phyloP scores from a whole-genome alignment of 30 jellyfish, hydroid and myxozoan genomes.

The Hydractinia echinata region DNA sequence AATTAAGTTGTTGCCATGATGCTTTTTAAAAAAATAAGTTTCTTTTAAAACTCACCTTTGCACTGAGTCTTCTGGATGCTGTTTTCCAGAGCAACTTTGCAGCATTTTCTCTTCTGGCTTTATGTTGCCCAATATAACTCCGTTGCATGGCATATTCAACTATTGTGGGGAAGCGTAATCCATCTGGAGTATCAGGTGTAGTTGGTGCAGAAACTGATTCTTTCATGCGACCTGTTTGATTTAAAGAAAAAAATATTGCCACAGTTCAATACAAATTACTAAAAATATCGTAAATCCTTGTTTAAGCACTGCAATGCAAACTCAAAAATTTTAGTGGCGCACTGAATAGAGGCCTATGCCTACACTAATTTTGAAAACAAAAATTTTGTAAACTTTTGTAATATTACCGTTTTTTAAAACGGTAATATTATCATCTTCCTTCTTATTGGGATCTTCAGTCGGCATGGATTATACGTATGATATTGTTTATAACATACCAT shows the following conservation, averaged over 20 bases:
- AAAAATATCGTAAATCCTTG: too few relatives aligned
- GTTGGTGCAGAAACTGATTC: slow-evolving; percentile 31
- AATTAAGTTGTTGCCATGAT: background rate
- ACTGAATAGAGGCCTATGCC: too few relatives aligned
- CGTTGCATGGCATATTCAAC: slow-evolving; percentile 33
- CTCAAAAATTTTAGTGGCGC: too few relatives aligned
- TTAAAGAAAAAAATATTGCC: background rate
- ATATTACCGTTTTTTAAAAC: too few relatives aligned
- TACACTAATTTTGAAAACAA: too few relatives aligned
- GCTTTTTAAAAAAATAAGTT: background rate
- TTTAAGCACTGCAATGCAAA: too few relatives aligned
- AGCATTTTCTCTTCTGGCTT: slow-evolving; percentile 29
- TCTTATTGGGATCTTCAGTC: too few relatives aligned
- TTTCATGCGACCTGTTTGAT: slow-evolving; percentile 19
- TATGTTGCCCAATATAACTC: slow-evolving; percentile 6
- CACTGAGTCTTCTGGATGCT: slow-evolving; percentile 43
- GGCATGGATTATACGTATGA: too few relatives aligned
- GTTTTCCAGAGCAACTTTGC: slow-evolving; percentile 42
- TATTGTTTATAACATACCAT: too few relatives aligned
- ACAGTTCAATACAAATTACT: too few relatives aligned
- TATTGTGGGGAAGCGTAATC: slow-evolving; percentile 16
- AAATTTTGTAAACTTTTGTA: too few relatives aligned
- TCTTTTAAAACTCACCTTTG: slow-evolving; percentile 5
- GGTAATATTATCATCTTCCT: too few relatives aligned
- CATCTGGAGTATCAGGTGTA: slow-evolving; percentile 37